Conservation (phyloP, 2,797 vertebrate species). For the Carapus acus region DNA sequence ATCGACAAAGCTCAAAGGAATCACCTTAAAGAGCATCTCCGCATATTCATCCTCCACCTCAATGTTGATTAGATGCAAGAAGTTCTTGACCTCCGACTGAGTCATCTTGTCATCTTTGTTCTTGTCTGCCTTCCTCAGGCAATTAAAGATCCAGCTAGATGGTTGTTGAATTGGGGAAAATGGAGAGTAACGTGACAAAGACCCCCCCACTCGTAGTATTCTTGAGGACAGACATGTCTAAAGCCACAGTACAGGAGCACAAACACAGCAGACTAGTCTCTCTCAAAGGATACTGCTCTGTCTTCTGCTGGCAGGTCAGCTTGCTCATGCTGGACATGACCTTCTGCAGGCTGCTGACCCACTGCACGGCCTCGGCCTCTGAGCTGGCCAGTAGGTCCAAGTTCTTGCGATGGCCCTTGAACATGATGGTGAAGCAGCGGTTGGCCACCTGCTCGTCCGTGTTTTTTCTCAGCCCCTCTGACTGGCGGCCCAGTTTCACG, state of each 20-base stretch:
- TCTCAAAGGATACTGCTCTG: slow-evolving; percentile 89
- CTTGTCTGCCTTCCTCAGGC: slow-evolving; percentile 88
- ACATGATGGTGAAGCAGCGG: slow-evolving; percentile 90
- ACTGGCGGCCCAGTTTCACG: slow-evolving; percentile 85
- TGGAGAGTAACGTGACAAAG: too few species aligned
- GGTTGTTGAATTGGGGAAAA: too few species aligned
- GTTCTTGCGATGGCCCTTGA: slow-evolving; percentile 85
- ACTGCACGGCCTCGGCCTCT: slow-evolving; percentile 80
- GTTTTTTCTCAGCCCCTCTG: slow-evolving; percentile 86
- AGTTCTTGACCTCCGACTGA: slow-evolving; percentile 83
- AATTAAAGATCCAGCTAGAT: slow-evolving; percentile 94
- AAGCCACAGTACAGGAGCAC: too few species aligned
- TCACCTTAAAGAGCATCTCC: slow-evolving; percentile 85
- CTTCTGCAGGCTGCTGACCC: slow-evolving; percentile 83
- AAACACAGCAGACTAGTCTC: too few species aligned
- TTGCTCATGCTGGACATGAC: slow-evolving; percentile 70
- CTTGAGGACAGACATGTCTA: too few species aligned
- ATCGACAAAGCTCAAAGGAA: not conserved
- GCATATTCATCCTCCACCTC: slow-evolving; percentile 83
- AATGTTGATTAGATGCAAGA: slow-evolving; percentile 87
- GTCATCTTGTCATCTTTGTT: slow-evolving; percentile 89
- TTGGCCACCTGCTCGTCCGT: slow-evolving; percentile 78
- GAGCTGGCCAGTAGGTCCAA: slow-evolving; percentile 89
- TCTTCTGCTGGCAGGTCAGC: slow-evolving; percentile 79
- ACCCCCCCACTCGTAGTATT: too few species aligned